phyloP scores from a whole-genome alignment of 1,140 invertebrate genomes.

The Tetramorium parvispinum region DNA sequence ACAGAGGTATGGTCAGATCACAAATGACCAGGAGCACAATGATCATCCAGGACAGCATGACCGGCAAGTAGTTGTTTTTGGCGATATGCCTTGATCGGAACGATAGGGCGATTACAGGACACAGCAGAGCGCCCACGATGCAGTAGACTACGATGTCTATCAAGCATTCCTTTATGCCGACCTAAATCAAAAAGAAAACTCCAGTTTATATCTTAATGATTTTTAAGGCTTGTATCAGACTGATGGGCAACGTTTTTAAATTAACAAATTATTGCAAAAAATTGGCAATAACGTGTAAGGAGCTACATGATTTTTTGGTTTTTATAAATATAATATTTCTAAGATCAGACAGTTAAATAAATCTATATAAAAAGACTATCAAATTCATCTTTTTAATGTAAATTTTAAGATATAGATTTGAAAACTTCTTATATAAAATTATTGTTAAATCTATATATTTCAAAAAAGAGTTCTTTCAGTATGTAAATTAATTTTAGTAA shows the following conservation, averaged over 20 bases:
- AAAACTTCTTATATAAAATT: not conserved
- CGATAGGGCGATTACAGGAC: constrained; percentile 85
- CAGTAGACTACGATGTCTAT: constrained; percentile 81
- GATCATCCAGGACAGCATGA: constrained; percentile 85
- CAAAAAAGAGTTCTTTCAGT: not conserved
- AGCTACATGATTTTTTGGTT: not conserved
- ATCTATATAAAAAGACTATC: not conserved
- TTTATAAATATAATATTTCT: not conserved
- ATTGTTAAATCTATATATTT: not conserved
- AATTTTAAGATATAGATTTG: not conserved
- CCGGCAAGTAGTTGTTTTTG: constrained; percentile 84
- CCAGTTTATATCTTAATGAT: not conserved
- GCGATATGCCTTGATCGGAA: constrained; percentile 84
- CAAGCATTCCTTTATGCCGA: constrained; percentile 80
- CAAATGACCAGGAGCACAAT: constrained; percentile 83
- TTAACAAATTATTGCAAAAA: not conserved
- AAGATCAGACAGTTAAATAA: not conserved
- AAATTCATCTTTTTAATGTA: not conserved
- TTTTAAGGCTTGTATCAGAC: not conserved
- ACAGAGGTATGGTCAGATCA: constrained; percentile 87
- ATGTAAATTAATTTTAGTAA: not conserved
- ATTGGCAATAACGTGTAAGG: not conserved
- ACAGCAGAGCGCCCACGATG: constrained; percentile 82
- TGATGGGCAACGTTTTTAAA: not conserved
- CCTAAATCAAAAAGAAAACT: constrained; percentile 69